These are phyloP conservation scores for Palloptera scutellata DNA, from an alignment of 2,888 invertebrate genomes.

Conservation along the genomic window DNA sequence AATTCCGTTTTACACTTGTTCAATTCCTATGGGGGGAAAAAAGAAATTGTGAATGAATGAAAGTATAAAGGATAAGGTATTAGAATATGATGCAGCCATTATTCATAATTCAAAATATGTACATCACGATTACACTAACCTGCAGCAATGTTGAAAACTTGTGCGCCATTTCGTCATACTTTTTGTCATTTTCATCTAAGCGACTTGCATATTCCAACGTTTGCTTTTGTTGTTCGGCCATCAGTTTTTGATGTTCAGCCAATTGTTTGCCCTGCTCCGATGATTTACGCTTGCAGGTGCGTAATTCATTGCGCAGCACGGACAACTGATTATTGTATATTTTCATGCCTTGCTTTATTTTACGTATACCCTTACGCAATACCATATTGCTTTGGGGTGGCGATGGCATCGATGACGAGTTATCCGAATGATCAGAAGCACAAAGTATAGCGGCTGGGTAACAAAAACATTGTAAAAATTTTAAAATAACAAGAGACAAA, in stretches of 20 bases:
- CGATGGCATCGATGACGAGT: constrained; percentile 66
- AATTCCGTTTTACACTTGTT: constrained; percentile 92
- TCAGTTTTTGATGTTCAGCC: constrained; percentile 76
- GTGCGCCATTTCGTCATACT: constrained; percentile 87
- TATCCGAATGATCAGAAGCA: constrained; percentile 59
- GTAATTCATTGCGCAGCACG: constrained; percentile 79
- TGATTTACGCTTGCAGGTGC: constrained; percentile 82
- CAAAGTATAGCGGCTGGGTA: constrained; percentile 58
- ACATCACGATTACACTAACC: constrained; percentile 62
- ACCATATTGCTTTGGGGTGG: constrained; percentile 87
- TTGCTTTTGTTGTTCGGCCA: constrained; percentile 79
- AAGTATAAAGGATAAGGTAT: too few species aligned
- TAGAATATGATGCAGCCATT: too few species aligned
- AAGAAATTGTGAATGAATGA: too few species aligned
- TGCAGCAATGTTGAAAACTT: constrained; percentile 88
- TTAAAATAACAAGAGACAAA: not conserved
- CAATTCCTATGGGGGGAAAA: constrained; percentile 75
- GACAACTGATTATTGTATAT: constrained; percentile 85
- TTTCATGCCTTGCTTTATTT: constrained; percentile 90
- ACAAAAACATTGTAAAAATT: constrained; percentile 21
- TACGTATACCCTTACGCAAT: constrained; percentile 82
- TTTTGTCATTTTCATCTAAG: constrained; percentile 89
- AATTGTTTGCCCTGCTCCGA: constrained; percentile 87
- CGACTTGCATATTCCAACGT: constrained; percentile 81
- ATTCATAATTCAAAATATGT: too few species aligned